A percentile compares a stretch with the other conserved stretches of the same genome.
Evolutionary conservation across 2,113 vertebrate species (phyloP).

Genomic region (Eulemur macaco): DNA sequence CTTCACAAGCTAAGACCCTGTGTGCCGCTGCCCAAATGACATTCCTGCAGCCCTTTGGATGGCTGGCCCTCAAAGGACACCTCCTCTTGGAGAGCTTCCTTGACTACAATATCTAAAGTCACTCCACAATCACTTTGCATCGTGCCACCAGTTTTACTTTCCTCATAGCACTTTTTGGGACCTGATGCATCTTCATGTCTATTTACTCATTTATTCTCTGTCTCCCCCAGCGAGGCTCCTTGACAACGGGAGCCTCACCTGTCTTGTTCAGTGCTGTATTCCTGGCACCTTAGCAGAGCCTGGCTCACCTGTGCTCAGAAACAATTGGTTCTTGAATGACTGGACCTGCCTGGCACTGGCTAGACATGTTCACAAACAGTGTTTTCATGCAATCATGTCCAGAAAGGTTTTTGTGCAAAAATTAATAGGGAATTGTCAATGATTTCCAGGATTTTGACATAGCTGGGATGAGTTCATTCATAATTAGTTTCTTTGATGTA

Average conservation of each 20-base stretch:
- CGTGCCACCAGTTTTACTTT: neutral
- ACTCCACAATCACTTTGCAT: no score
- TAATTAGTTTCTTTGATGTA: conserved; percentile 69
- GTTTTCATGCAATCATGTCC: neutral
- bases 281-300: neutral
- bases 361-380: neutral
- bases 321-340: neutral
- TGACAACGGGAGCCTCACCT: neutral
- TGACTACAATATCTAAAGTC: neutral
- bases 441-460: conserved; percentile 49
- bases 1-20: neutral
- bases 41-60: neutral
- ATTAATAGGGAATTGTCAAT: neutral
- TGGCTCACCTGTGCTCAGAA: neutral
- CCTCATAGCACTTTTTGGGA: neutral
- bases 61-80: neutral
- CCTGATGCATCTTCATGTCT: neutral
- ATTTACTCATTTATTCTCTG: neutral
- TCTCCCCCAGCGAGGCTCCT: neutral
- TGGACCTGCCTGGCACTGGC: neutral
- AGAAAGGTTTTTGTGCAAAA: conserved; percentile 10
- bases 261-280: neutral
- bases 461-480: conserved; percentile 28
- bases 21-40: neutral
- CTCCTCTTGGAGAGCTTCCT: neutral